These are phyloP conservation scores for Heteractis magnifica DNA, from an alignment of 92 coral and sea anemone genomes.

Conservation along the genomic window DNA sequence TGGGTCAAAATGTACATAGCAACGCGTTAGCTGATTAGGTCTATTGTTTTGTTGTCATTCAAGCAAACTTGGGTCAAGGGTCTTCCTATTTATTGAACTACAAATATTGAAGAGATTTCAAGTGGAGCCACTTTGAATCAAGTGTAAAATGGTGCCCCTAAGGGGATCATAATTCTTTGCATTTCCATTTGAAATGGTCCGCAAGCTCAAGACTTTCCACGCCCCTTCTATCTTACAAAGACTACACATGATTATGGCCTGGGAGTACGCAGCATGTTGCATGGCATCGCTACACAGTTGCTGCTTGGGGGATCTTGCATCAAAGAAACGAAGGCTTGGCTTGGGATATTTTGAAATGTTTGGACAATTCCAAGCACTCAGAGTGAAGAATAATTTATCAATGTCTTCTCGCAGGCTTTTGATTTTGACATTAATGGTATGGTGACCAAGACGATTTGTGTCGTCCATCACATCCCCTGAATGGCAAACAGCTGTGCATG, in stretches of 20 bases:
- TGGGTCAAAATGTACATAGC: no score
- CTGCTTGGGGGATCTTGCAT: conserved; percentile 71
- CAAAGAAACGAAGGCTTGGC: conserved; percentile 79
- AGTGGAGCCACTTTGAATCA: conserved; percentile 54
- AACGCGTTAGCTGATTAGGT: no score
- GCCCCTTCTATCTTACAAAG: conserved; percentile 65
- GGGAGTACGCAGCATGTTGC: conserved; percentile 85
- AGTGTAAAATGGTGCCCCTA: conserved; percentile 35
- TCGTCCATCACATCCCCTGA: conserved; percentile 83
- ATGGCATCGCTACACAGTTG: conserved; percentile 85
- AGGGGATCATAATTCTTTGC: conserved; percentile 68
- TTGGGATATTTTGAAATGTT: conserved; percentile 82
- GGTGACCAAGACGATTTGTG: conserved; percentile 64
- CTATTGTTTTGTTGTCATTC: no score
- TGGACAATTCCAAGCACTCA: conserved; percentile 87
- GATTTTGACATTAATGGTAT: conserved; percentile 70
- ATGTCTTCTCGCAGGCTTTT: conserved; percentile 61
- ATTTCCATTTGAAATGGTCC: conserved; percentile 70
- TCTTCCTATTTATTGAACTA: not conserved
- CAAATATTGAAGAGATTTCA: not conserved
- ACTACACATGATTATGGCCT: conserved; percentile 94
- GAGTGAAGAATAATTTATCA: conserved; percentile 81
- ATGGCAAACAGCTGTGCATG: conserved; percentile 53
- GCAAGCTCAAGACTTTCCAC: conserved; percentile 90
- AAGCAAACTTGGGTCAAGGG: no score